Base-by-base conservation (phyloP, 2,888 invertebrate genomes). In the Mesorhabditis sp. region DNA sequence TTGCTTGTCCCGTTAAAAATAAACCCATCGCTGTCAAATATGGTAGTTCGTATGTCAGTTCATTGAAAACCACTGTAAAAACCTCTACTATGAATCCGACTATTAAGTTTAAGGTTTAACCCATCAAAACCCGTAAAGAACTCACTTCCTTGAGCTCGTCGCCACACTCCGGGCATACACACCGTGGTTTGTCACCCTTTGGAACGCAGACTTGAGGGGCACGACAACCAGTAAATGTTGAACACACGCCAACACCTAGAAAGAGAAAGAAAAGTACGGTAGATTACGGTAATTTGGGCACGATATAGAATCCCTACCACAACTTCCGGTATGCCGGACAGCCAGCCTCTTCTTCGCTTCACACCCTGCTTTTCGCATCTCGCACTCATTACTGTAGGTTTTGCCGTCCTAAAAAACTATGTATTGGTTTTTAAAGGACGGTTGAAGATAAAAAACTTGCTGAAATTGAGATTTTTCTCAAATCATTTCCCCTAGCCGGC, bases 311-410 rank as follows among this genome's bases (percentile, higher is more conserved):
- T 6, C 66, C 87, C 83, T 80, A 89, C 89, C 88, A 81, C 89
- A 89, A 76, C 86, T 86, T 58, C 89, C 89, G 66, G 86, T 86
- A 75, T 87, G 88, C 73, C 87, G 87, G 65, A 88, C 86, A 42
- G 79, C 75, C 69, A 88, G 87, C 65, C 72, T 71, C 86, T 85
- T 72, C 82, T 84, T 86, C 86, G 84, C 50, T 81, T 80, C 50
- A 81, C 89, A 89, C 4, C 88, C 86, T 3, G 83, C 83, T 73
- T 83, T 80, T 85, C 91, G 90, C 83, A 94, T 89, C 82, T 92
- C 91, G 87, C 94, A 94, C 87, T 93, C 92, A 87, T 91, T 93
- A 78, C 90, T 89, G 88, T 94, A 94, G 43, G 92, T 92, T 82
- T 91, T 90, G 58, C 92, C 92, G 87, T 94, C 93, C 78, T 78